Conservation (phyloP, 1,140 invertebrate species). For the Zaprionus ornatus region DNA sequence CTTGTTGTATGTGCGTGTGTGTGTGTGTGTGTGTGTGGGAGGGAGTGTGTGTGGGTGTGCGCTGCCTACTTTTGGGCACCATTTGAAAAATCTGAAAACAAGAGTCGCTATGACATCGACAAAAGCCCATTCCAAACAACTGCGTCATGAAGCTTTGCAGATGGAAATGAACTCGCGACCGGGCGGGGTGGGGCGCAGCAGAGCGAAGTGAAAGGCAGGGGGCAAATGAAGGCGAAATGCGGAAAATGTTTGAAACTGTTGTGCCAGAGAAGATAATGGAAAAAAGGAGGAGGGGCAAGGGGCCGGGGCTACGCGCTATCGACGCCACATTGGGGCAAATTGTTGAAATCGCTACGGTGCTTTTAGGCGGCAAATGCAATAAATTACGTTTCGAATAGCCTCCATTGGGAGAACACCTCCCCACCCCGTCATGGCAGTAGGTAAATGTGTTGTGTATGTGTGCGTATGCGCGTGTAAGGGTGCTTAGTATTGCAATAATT, state of each 20-base stretch:
- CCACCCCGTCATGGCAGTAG: neutral
- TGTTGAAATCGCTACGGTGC: conserved; percentile 74
- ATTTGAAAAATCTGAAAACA: conserved; percentile 49
- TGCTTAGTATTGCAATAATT: neutral
- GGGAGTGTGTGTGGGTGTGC: conserved; percentile 1
- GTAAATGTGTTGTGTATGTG: neutral
- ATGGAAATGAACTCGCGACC: neutral
- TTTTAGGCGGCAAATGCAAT: conserved; percentile 73
- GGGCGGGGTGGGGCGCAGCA: neutral
- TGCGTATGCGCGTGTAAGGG: neutral
- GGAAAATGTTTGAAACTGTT: conserved; percentile 1
- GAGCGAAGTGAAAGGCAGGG: too few species aligned
- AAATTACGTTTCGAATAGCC: conserved; percentile 69
- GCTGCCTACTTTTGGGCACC: conserved; percentile 51
- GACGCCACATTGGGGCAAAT: conserved; percentile 53
- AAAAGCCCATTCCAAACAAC: conserved; percentile 47
- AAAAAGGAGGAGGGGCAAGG: neutral
- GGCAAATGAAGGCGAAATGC: neutral
- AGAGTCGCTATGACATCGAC: conserved; percentile 35
- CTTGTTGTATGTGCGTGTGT: conserved; percentile 33
- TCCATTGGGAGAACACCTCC: too few species aligned
- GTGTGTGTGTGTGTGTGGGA: conserved; percentile 6
- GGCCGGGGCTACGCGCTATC: conserved; percentile 6
- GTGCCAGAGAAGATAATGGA: neutral
- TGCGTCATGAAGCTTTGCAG: conserved; percentile 22